Percentiles rank a stretch among this genome's conserved stretches.
Evolutionary conservation across 2,888 invertebrate species (phyloP).

Genomic region (Macrophya alboannulata): DNA sequence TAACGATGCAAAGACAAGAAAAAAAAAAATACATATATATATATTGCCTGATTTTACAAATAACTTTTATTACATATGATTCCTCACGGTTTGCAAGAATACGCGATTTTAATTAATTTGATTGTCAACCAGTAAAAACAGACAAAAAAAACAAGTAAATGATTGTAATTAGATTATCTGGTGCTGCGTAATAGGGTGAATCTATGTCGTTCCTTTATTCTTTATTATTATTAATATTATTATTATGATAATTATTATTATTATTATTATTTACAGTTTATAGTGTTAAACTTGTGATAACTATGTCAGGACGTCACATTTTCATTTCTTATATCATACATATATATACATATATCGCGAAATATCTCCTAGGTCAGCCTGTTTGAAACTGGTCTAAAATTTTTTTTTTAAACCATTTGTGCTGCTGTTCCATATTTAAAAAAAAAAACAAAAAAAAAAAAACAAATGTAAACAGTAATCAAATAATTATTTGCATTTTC

Average conservation of each 20-base stretch:
- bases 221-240: slow-evolving; percentile 25
- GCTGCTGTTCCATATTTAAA: neutral
- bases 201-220: slow-evolving; percentile 50
- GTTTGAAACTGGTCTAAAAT: neutral
- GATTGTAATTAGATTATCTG: slow-evolving; percentile 44
- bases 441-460: neutral
- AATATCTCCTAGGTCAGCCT: slow-evolving; percentile 20
- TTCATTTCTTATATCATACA: neutral
- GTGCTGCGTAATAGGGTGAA: slow-evolving; percentile 47
- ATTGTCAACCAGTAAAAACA: neutral
- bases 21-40: neutral
- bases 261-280: slow-evolving; percentile 46
- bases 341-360: neutral
- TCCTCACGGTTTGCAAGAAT: neutral
- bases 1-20: neutral
- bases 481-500: no score
- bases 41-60: neutral
- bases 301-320: slow-evolving; percentile 35
- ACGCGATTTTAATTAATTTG: slow-evolving; percentile 8
- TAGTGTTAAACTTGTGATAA: slow-evolving; percentile 54
- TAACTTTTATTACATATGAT: neutral
- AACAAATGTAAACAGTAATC: no score
- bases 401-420: neutral
- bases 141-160: neutral
- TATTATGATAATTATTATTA: slow-evolving; percentile 27